Evolutionary conservation across 2,797 vertebrate species (phyloP), one percentile per base, ranked within the genome.

Genomic region (Gobio occitaniae): DNA sequence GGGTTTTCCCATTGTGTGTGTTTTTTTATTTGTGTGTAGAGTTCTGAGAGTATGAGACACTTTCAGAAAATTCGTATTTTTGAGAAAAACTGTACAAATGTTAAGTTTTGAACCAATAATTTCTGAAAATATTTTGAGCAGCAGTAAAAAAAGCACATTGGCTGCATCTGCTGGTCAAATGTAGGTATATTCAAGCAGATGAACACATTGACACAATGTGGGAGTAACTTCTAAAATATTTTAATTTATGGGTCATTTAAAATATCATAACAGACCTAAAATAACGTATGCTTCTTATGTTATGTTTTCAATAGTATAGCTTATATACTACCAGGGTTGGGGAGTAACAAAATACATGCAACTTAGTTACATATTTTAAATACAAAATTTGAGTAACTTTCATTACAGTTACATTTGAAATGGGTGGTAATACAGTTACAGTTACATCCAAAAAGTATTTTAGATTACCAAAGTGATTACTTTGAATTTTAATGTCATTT

Each of bases 151-250:
- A 25, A 36, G 44, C 12, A 25, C 70, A 56, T 16, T 76, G 21
- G 82, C 61, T 11, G 54, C 82, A 83, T 68, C 82, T 83, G 82
- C 72, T 83, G 72, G 71, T 54, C 61, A 83, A 52, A 76, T 68
- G 2, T 25, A 52, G 19, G 36, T 36, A 11, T 19, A 65, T 9
- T 21, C 21, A 50, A 50, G 5, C 47, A 69, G 66, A 36, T 19
- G 15, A 38, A 36, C 65, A 38, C 63, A 32, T 32, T 12, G 59
- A 29, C 12, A 29, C 13, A 29, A 65, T 16, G 2, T 65, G 6
- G 25, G 13, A 32, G 61, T 65, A 13, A 13, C 2, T 11, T n/a
- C 10, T 32, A 7, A 65, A 16, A 65, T 65, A 65, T 65, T 19
- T 54, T 54, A 1, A 19, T 21, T 54, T 19, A 54, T 19, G 52